These are phyloP conservation scores for Luscinia megarhynchos DNA, from an alignment of 2,797 vertebrate species.

Conservation along the genomic window DNA sequence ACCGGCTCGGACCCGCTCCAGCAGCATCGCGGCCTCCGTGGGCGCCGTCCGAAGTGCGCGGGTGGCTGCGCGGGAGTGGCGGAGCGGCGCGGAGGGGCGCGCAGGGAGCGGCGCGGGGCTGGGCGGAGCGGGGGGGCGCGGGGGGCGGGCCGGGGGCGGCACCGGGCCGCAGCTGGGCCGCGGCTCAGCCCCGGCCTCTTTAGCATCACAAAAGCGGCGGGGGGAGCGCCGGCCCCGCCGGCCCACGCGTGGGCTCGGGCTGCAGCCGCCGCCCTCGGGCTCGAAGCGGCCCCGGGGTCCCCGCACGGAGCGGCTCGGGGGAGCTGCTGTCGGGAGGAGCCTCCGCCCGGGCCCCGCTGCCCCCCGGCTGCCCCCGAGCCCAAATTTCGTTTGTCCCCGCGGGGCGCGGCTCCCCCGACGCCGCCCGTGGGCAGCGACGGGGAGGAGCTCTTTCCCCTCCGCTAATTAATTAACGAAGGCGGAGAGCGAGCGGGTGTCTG, in stretches of 20 bases:
- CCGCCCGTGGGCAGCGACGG: neutral
- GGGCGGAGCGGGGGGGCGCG: conserved; percentile 13
- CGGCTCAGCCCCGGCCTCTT: neutral
- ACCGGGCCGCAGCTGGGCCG: conserved; percentile 12
- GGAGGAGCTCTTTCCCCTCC: too few species aligned
- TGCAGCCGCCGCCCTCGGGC: too few species aligned
- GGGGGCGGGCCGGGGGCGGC: conserved; percentile 7
- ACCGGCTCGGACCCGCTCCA: conserved; percentile 58
- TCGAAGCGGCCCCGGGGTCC: too few species aligned
- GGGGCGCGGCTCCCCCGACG: too few species aligned
- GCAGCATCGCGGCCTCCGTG: conserved; percentile 58
- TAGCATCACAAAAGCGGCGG: conserved; percentile 30
- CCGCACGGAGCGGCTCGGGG: too few species aligned
- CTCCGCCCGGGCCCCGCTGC: neutral
- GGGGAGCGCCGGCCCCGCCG: neutral
- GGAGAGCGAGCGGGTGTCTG: neutral
- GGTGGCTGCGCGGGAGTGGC: conserved; percentile 35
- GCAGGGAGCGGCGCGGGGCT: conserved; percentile 19
- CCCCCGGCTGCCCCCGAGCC: too few species aligned
- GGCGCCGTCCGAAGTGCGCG: conserved; percentile 41
- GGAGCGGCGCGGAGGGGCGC: conserved; percentile 31
- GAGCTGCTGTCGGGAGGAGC: too few species aligned
- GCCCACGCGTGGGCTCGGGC: too few species aligned
- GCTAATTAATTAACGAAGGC: neutral
- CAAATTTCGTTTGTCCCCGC: too few species aligned